phyloP scores from a whole-genome alignment of 2,113 vertebrate species.

The Cacatua alba region DNA sequence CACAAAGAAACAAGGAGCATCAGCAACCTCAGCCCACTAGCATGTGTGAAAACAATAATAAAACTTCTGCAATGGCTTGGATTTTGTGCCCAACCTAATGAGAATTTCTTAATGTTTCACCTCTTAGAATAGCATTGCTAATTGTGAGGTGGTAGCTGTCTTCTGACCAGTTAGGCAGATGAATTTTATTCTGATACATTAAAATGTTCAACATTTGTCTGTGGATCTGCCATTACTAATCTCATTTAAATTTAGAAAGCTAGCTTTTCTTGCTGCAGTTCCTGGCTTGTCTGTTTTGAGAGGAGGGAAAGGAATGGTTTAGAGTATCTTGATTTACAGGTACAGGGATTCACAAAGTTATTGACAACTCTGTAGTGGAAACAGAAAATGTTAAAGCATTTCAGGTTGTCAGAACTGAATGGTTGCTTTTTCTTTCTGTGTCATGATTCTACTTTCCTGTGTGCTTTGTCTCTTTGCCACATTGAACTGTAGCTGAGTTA shows the following conservation, averaged over 20 bases:
- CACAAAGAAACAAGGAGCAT: not conserved
- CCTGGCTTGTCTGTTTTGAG: not conserved
- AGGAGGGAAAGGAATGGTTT: not conserved
- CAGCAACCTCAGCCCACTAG: not conserved
- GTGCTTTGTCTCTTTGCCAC: not conserved
- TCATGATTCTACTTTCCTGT: not conserved
- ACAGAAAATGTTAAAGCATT: not conserved
- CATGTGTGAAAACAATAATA: not conserved
- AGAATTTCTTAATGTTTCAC: not conserved
- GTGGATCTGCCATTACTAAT: not conserved
- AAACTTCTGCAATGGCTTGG: not conserved
- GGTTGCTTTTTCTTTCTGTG: not conserved
- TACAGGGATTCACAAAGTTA: not conserved
- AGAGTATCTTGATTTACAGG: not conserved
- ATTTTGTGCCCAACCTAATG: not conserved
- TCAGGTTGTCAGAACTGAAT: not conserved
- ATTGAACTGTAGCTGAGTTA: not conserved
- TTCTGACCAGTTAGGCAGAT: not conserved
- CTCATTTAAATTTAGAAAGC: not conserved
- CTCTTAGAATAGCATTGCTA: not conserved
- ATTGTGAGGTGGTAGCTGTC: not conserved
- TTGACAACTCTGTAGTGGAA: not conserved
- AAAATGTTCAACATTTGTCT: not conserved
- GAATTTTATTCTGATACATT: not conserved
- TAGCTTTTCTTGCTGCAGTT: not conserved